Evolutionary conservation across 2,888 invertebrate genomes (phyloP).

Genomic region (Scrobipalpa costella): DNA sequence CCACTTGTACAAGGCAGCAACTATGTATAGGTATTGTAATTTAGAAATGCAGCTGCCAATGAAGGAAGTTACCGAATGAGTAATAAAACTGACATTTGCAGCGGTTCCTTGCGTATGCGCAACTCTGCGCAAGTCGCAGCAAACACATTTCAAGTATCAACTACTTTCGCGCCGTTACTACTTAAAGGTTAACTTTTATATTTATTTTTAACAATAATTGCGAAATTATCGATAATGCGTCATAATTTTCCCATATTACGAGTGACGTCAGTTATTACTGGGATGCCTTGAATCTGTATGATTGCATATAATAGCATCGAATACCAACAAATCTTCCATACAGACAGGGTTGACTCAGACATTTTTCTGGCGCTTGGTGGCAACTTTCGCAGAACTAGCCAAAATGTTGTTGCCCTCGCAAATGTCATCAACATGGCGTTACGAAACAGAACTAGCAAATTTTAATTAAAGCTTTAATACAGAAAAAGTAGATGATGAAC

Average conservation of each 20-base stretch:
- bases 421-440: constrained; percentile 2
- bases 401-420: constrained; percentile 7
- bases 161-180: constrained; percentile 21
- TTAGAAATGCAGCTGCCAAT: constrained; percentile 16
- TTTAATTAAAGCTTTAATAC: not conserved
- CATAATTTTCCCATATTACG: constrained; percentile 34
- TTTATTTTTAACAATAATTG: constrained; percentile 30
- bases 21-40: not conserved
- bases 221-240: constrained; percentile 32
- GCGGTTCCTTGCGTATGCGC: constrained; percentile 2
- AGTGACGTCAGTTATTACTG: constrained; percentile 31
- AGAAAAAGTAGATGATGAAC: constrained; percentile 12
- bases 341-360: constrained; percentile 3
- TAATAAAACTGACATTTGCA: constrained; percentile 23
- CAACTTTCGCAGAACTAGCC: constrained; percentile 11
- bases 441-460: constrained; percentile 10
- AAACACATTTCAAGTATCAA: constrained; percentile 21
- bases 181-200: constrained; percentile 23
- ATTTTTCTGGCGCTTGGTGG: not conserved
- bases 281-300: constrained; percentile 14
- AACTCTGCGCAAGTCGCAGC: constrained; percentile 7
- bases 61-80: constrained; percentile 4
- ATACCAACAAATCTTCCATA: constrained; percentile 20
- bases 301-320: constrained; percentile 16
- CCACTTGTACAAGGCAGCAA: not conserved